A percentile compares a stretch with the other conserved stretches of the same genome.
These are phyloP conservation scores for Notiomystis cincta DNA, from an alignment of 2,113 vertebrate genomes.

Conservation along the genomic window DNA sequence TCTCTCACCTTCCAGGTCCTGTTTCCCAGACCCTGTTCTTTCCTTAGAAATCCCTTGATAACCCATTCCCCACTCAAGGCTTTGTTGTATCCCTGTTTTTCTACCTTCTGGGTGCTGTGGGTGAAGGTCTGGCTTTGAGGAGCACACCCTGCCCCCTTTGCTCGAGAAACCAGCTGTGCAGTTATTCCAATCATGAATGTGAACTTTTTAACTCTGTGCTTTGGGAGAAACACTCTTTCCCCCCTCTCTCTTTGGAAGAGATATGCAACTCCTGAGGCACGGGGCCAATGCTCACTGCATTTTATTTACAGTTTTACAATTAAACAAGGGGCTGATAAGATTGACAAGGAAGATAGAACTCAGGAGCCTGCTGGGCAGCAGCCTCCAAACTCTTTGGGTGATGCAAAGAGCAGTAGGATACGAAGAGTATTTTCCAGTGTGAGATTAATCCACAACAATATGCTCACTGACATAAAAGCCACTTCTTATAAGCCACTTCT, in stretches of 20 bases:
- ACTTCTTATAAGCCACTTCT: background rate
- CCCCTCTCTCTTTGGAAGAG: background rate
- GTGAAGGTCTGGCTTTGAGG: background rate
- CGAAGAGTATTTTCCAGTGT: background rate
- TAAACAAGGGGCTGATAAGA: background rate
- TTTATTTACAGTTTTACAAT: background rate
- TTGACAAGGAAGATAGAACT: background rate
- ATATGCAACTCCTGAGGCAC: rapidly evolving
- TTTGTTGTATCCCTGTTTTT: background rate
- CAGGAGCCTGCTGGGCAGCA: background rate
- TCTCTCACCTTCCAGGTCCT: background rate
- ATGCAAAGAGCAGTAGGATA: background rate
- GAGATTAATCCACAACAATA: background rate
- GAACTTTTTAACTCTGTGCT: background rate
- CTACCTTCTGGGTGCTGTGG: background rate
- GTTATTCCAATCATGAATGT: background rate
- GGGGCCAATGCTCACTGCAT: background rate
- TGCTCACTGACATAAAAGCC: background rate
- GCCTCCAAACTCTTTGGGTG: background rate
- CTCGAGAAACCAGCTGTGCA: background rate
- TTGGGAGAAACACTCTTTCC: background rate
- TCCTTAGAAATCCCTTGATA: background rate
- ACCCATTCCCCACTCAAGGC: rapidly evolving
- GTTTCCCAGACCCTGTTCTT: background rate
- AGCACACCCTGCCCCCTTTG: background rate